Conservation (phyloP, 2,888 invertebrate species). For the Nineta flava region DNA sequence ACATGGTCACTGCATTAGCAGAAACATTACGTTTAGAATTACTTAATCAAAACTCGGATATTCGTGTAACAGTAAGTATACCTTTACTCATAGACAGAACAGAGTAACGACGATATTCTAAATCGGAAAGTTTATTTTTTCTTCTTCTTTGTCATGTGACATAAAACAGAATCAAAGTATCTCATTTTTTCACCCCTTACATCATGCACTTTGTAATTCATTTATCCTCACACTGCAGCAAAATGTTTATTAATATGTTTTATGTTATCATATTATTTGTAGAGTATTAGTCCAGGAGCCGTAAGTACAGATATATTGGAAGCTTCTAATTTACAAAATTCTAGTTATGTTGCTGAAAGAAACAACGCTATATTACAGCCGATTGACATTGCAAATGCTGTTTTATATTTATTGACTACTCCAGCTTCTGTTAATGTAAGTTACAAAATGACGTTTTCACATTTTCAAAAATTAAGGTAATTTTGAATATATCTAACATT, state of each 20-base stretch:
- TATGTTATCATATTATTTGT: background rate
- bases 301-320: background rate
- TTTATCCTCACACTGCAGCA: too few species aligned
- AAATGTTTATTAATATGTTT: too few species aligned
- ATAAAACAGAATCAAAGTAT: too few species aligned
- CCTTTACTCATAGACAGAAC: background rate
- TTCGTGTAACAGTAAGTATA: conserved; percentile 17
- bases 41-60: conserved; percentile 18
- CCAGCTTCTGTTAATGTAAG: background rate
- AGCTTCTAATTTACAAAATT: background rate
- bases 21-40: conserved; percentile 28
- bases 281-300: background rate
- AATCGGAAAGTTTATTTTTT: too few species aligned
- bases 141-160: too few species aligned
- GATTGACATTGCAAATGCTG: background rate
- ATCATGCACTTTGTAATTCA: too few species aligned
- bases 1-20: conserved; percentile 26
- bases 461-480: too few species aligned
- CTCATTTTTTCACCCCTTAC: too few species aligned
- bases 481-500: too few species aligned
- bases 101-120: background rate
- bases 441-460: too few species aligned
- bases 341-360: too few species aligned
- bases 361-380: background rate
- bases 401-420: background rate